phyloP scores from a whole-genome alignment of 1,140 invertebrate genomes.

The Euglossa dilemma region DNA sequence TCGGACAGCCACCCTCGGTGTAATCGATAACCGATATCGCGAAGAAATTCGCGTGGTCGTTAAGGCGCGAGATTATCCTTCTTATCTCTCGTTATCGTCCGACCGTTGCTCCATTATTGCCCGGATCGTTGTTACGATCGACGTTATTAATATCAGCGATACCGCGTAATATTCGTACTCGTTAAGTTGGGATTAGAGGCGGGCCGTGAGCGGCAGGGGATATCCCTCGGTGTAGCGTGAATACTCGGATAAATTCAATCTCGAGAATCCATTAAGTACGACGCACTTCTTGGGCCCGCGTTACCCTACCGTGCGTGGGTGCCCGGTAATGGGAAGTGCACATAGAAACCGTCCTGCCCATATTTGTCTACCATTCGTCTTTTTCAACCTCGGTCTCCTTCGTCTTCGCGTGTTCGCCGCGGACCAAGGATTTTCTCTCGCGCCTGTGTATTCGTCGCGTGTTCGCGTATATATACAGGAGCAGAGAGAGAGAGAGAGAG shows the following conservation, averaged over 20 bases:
- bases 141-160: constrained; percentile 64
- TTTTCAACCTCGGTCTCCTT: constrained; percentile 64
- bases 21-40: constrained; percentile 59
- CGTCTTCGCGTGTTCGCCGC: constrained; percentile 13
- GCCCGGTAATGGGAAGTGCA: constrained; percentile 75
- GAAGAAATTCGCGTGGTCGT: constrained; percentile 52
- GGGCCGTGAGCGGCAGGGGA: neutral
- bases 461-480: constrained; percentile 9
- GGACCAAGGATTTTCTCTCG: constrained; percentile 30
- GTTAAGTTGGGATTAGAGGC: constrained; percentile 61
- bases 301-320: constrained; percentile 71
- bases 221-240: constrained; percentile 42
- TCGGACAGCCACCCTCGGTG: neutral
- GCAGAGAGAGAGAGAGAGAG: neutral
- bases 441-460: neutral
- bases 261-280: constrained; percentile 70
- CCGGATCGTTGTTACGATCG: constrained; percentile 43
- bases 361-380: constrained; percentile 77
- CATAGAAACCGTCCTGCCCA: constrained; percentile 76
- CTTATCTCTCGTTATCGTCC: constrained; percentile 36
- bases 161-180: constrained; percentile 59
- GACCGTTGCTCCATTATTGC: constrained; percentile 48
- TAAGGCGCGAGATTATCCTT: constrained; percentile 29
- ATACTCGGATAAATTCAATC: constrained; percentile 72
- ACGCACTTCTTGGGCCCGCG: constrained; percentile 60